These are phyloP conservation scores for Anableps anableps DNA, from an alignment of 2,797 vertebrate species.

Conservation along the genomic window DNA sequence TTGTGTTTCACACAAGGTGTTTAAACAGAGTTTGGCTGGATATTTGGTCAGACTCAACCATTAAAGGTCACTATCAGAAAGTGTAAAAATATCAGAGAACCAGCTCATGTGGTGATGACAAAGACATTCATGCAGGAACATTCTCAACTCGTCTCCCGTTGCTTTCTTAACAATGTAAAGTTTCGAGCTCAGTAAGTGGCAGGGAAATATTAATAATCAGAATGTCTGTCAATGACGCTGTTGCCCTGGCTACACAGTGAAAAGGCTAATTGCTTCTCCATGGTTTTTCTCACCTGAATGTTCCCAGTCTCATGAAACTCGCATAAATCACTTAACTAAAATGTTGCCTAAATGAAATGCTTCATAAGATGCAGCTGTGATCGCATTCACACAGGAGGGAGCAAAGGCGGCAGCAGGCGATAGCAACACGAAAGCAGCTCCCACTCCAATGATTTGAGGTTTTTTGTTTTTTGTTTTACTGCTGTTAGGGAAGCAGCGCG, in stretches of 20 bases:
- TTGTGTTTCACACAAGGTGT: slow-evolving; percentile 26
- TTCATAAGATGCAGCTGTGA: slow-evolving; percentile 44
- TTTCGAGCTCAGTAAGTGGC: slow-evolving; percentile 35
- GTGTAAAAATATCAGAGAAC: slow-evolving; percentile 2
- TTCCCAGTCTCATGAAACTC: slow-evolving; percentile 52
- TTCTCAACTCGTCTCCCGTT: slow-evolving; percentile 2
- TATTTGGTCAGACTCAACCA: slow-evolving; percentile 30
- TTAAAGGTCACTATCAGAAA: slow-evolving; percentile 38
- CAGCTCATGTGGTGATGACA: neutral
- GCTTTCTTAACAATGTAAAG: slow-evolving; percentile 28
- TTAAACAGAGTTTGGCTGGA: slow-evolving; percentile 56
- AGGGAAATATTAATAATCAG: slow-evolving; percentile 55
- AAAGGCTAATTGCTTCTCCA: slow-evolving; percentile 44
- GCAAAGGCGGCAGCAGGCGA: slow-evolving; percentile 23
- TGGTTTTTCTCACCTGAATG: slow-evolving; percentile 57
- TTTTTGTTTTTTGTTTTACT: slow-evolving; percentile 5
- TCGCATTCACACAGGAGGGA: slow-evolving; percentile 12
- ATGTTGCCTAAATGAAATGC: slow-evolving; percentile 44
- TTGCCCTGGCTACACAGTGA: slow-evolving; percentile 57
- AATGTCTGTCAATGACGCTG: slow-evolving; percentile 47
- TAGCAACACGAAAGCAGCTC: slow-evolving; percentile 22
- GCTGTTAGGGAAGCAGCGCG: slow-evolving; percentile 36
- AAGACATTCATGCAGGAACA: neutral
- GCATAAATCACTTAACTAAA: slow-evolving; percentile 50
- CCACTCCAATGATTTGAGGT: slow-evolving; percentile 19